phyloP scores from a whole-genome alignment of 2,888 invertebrate genomes.

The Aporophyla nigra region DNA sequence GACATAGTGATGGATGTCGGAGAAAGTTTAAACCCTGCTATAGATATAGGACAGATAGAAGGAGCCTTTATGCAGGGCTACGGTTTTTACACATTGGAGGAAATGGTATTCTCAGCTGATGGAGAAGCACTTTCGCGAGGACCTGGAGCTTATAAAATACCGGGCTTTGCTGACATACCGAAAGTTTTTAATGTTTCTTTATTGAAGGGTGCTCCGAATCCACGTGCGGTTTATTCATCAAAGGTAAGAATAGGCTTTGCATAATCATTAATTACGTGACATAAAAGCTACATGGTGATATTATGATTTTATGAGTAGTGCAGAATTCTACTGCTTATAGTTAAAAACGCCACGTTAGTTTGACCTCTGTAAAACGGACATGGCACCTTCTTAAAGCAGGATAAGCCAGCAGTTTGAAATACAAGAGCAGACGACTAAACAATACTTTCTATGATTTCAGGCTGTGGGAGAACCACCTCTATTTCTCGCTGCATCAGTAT shows the following conservation, averaged over 20 bases:
- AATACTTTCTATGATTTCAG: slow-evolving; percentile 85
- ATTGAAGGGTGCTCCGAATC: slow-evolving; percentile 95
- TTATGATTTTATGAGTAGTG: not conserved
- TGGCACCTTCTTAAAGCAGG: not conserved
- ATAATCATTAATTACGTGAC: not conserved
- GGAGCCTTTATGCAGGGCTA: slow-evolving; percentile 97
- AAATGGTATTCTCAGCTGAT: slow-evolving; percentile 94
- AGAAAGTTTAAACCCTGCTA: slow-evolving; percentile 96
- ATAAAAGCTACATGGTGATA: not conserved
- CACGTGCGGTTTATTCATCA: slow-evolving; percentile 96
- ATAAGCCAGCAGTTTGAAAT: no score
- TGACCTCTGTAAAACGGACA: not conserved
- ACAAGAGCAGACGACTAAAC: not conserved
- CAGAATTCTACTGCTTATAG: not conserved
- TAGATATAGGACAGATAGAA: slow-evolving; percentile 97
- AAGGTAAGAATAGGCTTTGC: slow-evolving; percentile 90
- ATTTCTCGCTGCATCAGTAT: slow-evolving; percentile 95
- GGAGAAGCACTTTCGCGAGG: slow-evolving; percentile 94
- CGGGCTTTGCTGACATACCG: slow-evolving; percentile 96
- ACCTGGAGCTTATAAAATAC: slow-evolving; percentile 96
- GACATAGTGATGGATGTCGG: slow-evolving; percentile 98
- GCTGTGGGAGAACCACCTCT: slow-evolving; percentile 99
- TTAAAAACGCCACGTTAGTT: not conserved
- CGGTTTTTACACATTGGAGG: slow-evolving; percentile 95
- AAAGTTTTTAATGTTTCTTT: slow-evolving; percentile 95